These are phyloP conservation scores for Drosophila suzukii DNA, from an alignment of 1,140 invertebrate species.

Conservation along the genomic window DNA sequence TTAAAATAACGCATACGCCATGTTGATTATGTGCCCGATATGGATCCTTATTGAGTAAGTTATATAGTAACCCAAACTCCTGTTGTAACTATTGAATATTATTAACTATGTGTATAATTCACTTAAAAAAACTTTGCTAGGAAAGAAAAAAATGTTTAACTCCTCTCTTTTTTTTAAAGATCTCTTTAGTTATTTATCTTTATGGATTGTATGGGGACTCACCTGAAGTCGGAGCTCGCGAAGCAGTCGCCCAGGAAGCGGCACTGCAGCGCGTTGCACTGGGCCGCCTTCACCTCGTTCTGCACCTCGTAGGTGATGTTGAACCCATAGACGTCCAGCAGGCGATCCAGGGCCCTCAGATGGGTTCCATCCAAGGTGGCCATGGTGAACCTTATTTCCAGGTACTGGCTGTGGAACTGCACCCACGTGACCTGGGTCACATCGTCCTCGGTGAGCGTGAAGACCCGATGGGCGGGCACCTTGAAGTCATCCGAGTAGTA, in stretches of 20 bases:
- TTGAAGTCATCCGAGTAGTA: conserved; percentile 90
- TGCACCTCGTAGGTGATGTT: conserved; percentile 95
- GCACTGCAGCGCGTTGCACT: conserved; percentile 92
- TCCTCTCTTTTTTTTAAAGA: too few species aligned
- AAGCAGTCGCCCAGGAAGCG: conserved; percentile 94
- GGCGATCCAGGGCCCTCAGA: conserved; percentile 90
- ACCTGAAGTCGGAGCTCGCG: conserved; percentile 89
- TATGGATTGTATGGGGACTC: conserved; percentile 72
- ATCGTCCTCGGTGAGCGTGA: conserved; percentile 88
- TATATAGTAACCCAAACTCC: neutral
- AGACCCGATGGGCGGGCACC: conserved; percentile 86
- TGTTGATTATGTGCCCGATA: neutral
- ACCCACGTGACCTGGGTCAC: conserved; percentile 89
- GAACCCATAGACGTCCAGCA: conserved; percentile 95
- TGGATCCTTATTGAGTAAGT: neutral
- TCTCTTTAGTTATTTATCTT: too few species aligned
- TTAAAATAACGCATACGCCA: neutral
- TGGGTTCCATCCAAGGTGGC: conserved; percentile 92
- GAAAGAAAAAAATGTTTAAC: too few species aligned
- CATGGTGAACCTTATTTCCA: conserved; percentile 92
- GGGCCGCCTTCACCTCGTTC: conserved; percentile 85
- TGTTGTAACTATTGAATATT: too few species aligned
- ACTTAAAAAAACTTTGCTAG: too few species aligned
- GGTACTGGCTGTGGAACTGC: conserved; percentile 89
- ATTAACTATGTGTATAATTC: neutral